A percentile compares a stretch with the other conserved stretches of the same genome.
phyloP scores from a whole-genome alignment of 2,888 invertebrate genomes.

The Prenolepis imparis region DNA sequence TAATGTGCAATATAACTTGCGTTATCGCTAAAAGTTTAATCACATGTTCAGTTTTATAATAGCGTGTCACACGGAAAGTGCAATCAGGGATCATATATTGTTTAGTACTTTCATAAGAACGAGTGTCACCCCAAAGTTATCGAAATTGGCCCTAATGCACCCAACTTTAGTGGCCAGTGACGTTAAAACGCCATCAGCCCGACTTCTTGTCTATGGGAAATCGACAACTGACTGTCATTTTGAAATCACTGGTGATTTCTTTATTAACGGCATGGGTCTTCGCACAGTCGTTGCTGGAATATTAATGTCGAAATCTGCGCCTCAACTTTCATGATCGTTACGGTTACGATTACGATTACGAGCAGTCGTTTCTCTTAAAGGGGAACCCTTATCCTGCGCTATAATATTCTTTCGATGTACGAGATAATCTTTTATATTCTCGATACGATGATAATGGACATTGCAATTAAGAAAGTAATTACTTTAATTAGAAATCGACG shows the following conservation, averaged over 20 bases:
- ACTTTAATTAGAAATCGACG: background rate
- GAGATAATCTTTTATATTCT: constrained; percentile 37
- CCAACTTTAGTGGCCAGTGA: constrained; percentile 26
- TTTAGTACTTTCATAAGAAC: constrained; percentile 52
- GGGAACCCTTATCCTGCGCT: constrained; percentile 53
- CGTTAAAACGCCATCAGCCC: constrained; percentile 50
- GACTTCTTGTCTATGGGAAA: constrained; percentile 54
- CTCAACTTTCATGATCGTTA: constrained; percentile 67
- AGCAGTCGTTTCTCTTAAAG: constrained; percentile 67
- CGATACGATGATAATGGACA: constrained; percentile 1
- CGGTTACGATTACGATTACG: constrained; percentile 72
- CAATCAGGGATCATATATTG: constrained; percentile 25
- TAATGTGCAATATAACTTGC: background rate
- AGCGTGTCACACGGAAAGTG: background rate
- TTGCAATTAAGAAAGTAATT: constrained; percentile 17
- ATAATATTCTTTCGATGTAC: constrained; percentile 58
- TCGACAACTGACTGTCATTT: constrained; percentile 62
- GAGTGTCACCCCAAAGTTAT: constrained; percentile 24
- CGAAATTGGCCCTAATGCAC: constrained; percentile 48
- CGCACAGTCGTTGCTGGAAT: constrained; percentile 63
- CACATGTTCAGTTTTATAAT: background rate
- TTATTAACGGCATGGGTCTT: constrained; percentile 69
- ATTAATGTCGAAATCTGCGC: constrained; percentile 71
- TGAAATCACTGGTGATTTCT: constrained; percentile 68
- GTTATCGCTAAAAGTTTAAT: constrained; percentile 11